Base-by-base conservation (phyloP, 2,888 invertebrate species). In the Unio delphinus region DNA sequence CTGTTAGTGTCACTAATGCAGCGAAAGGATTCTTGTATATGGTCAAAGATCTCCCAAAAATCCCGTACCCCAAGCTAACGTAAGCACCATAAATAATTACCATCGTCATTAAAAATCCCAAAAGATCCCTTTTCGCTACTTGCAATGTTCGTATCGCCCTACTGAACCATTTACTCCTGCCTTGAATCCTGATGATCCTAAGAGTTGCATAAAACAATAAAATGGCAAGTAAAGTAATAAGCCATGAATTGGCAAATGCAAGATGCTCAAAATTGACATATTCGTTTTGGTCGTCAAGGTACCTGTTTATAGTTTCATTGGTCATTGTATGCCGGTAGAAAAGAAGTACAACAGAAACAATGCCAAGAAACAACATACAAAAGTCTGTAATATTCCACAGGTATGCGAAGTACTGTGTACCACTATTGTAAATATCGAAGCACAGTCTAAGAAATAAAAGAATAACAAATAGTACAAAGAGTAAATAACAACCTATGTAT, bases 261-360 rank as follows among this genome's bases (percentile, higher is more conserved):
- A 65, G 56, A 34, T 65, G 58, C 58, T 56, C 57, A 65, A 65
- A 65, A 23, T 65, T 65, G 18, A 65, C 58, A 58, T 34, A 65
- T 20, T 45, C 57, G 17, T 28, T 23, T 28, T 58, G 56, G 20
- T 57, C 34, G 30, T 57, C 57, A 5, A 23, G 58, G 34, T 34
- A 65, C 57, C 56, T 65, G 3, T 58, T 28, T 45, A 65, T 65
- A 17, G 65, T 58, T n/a, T 65, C 45, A 8, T 65, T 20, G 20
- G 58, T 58, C 45, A 58, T 45, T 20, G 23, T 34, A 34, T 57
- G 30, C 3, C 65, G 57, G 18, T 58, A n/a, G 23, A 56, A 45
- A 30, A 56, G 58, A 30, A 58, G 18, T 11, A 23, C 65, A 57
- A 65, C 45, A 23, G 34, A 45, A 20, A 45, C 7, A 58, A 57